Evolutionary conservation across 2,113 vertebrate species (phyloP), one percentile per base, ranked within the genome.

Genomic region (Gorsachius goisagi): DNA sequence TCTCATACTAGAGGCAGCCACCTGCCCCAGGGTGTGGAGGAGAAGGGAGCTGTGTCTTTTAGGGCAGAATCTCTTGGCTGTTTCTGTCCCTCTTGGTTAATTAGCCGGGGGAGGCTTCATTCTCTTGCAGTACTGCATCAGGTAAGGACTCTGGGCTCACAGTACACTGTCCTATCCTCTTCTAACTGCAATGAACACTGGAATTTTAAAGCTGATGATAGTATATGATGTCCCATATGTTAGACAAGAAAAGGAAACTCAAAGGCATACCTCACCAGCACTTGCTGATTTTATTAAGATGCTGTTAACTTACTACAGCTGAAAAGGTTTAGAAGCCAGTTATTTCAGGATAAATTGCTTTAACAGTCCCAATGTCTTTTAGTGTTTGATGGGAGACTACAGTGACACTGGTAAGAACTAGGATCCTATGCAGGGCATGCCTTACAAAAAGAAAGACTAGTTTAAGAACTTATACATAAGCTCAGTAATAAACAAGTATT

Each of bases 391-490:
- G 15, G 30, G 26, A 66, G 37, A 39, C 28, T 50, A 17, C 0
- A 0, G 28, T 59, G 37, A 55, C 1, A 2, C 32, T 64, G 52
- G 13, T 53, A 62, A 81, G 26, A 77, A 16, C 23, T 23, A 52
- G 23, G 33, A 53, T 64, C 23, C 23, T 32, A 39, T 0, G 0
- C 41, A 69, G 68, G 4, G 3, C 1, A 7, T 17, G 8, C 22
- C 45, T 76, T 92, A 58, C 16, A 50, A 30, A 59, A 72, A 79
- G 10, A 60, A 50, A 62, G 45, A 47, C 35, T 73, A 28, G 32
- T 80, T 55, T 56, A 71, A 64, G 21, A 52, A 41, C n/a, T 83
- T 2, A 24, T 47, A 27, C 41, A 35, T 56, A 72, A 52, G 10
- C 11, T 85, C 44, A 67, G 18, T 71, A 77, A 85, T 37, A 59